A percentile compares a stretch with the other conserved stretches of the same genome.
Conservation (phyloP, 2,113 vertebrate species). For the Noctilio leporinus region DNA sequence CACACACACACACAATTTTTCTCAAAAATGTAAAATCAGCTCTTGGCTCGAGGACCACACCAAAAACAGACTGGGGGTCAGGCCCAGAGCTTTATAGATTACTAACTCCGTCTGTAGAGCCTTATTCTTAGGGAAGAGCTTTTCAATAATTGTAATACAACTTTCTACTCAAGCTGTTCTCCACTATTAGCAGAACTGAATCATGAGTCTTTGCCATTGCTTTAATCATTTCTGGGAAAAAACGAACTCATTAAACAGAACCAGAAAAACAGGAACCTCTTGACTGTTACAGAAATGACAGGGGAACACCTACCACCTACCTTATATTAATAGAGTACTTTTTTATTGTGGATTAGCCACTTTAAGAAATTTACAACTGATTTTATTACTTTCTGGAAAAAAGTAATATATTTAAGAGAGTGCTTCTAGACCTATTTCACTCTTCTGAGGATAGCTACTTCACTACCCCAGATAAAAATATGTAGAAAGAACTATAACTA, state of each 20-base stretch:
- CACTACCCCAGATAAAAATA: background rate
- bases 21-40: background rate
- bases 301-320: background rate
- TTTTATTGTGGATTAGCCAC: constrained; percentile 3
- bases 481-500: background rate
- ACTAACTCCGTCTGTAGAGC: background rate
- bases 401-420: background rate
- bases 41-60: background rate
- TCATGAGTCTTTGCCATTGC: constrained; percentile 1
- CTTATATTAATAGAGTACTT: background rate
- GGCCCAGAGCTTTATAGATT: background rate
- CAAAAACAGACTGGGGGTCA: background rate
- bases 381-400: background rate
- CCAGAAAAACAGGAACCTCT: background rate
- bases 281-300: background rate
- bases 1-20: too few relatives aligned
- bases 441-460: background rate
- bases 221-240: constrained; percentile 16
- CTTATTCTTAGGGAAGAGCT: background rate
- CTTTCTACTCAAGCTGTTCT: background rate
- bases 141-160: background rate
- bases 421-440: background rate
- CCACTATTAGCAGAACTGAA: background rate
- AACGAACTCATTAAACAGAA: background rate
- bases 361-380: background rate